phyloP scores from a whole-genome alignment of 2,113 vertebrate species.

The Amazona vittata region DNA sequence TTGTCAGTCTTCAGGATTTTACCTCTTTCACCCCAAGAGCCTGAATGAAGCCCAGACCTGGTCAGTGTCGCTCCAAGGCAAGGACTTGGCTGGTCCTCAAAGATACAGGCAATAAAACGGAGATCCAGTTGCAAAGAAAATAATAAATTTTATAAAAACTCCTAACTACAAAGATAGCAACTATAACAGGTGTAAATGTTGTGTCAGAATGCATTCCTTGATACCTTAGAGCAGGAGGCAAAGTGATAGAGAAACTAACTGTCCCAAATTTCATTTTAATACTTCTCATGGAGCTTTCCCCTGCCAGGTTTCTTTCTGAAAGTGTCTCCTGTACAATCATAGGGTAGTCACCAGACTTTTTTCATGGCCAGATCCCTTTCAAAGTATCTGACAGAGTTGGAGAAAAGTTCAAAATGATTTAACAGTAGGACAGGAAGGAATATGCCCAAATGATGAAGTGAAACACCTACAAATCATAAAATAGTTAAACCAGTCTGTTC shows the following conservation, averaged over 20 bases:
- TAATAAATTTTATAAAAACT: neutral
- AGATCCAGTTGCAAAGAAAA: constrained; percentile 30
- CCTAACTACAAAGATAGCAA: neutral
- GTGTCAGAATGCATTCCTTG: neutral
- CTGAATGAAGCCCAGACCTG: neutral
- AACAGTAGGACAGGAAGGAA: neutral
- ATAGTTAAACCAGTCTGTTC: neutral
- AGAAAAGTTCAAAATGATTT: neutral
- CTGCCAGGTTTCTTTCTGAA: neutral
- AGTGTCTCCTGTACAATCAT: neutral
- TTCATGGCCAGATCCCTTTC: neutral
- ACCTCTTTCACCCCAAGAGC: neutral
- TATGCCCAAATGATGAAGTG: neutral
- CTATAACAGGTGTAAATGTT: neutral
- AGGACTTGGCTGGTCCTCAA: neutral
- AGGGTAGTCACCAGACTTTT: neutral
- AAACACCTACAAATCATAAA: neutral
- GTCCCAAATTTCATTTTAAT: neutral
- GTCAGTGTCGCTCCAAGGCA: neutral
- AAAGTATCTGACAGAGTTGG: neutral
- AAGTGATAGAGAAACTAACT: neutral
- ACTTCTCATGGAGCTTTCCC: neutral
- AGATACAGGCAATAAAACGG: neutral
- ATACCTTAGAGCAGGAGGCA: neutral
- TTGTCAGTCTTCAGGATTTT: neutral